Evolutionary conservation across 2,888 invertebrate species (phyloP), one percentile per base, ranked within the genome.

Genomic region (Entomobrya multifasciata): DNA sequence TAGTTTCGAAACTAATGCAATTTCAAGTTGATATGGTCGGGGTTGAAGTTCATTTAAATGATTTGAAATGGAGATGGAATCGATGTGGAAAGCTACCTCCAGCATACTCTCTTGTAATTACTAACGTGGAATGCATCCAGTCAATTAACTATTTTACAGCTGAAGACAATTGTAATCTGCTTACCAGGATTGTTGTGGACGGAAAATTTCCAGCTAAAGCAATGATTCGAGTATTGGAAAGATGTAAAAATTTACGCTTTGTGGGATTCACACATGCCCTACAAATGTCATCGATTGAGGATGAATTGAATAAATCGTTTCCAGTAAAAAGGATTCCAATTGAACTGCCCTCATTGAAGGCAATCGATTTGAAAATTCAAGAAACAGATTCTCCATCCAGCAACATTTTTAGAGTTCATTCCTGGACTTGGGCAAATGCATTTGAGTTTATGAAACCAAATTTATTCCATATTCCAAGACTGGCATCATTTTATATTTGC

Each of bases 1-100:
- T 84, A 8, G 84, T 84, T 0, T 84, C 84, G 8, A 84, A 84
- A 47, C 84, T 84, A 0, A 84, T 84, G 77, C 84, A 84, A 47
- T 84, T 41, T 30, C 77, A 84, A 70, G 77, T 84, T 3, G 84
- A 84, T 30, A 84, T 84, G 10, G 77, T 78, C 17, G 84, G 84
- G 5, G 84, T 84, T 0, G 22, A 55, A 25, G 70, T 84, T 15
- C 27, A 70, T n/a, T 44, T 84, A 27, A 84, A 84, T 22, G 84
- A 84, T 57, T 55, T 77, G 47, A 84, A 84, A 27, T 84, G 67
- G 67, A 44, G 25, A 3, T 84, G 84, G 84, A 47, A 70, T 17
- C 11, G 11, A 4, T 72, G 60, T 74, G 72, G 82, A 30, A 83
- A 65, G 11, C 25, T 83, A 3, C 84, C 84, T 17, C 84, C 84